Base-by-base conservation (phyloP, 2,888 invertebrate species). In the Strigamia maritima region DNA sequence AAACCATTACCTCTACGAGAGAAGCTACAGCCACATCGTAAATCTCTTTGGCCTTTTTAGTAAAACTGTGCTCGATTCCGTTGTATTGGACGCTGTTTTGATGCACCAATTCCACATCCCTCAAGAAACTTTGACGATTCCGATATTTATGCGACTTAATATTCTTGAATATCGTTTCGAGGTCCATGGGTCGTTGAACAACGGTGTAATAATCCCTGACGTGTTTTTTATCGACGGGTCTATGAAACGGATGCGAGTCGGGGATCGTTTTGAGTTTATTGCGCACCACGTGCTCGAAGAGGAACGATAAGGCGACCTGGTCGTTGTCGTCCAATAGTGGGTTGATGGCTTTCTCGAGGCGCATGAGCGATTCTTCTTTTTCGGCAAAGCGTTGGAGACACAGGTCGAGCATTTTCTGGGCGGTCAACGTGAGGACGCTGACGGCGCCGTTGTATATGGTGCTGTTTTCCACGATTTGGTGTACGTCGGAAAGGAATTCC, bases 331-430 rank as follows among this genome's bases (percentile, higher is more conserved):
- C 98, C 49, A 99, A 88, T 77, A 99, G 88, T 0, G 99, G 99
- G 88, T 99, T 99, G 83, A 99, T 99, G 31, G 95, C 95, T 86
- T 98, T 98, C 86, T 99, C 99, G 60, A 99, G 87, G 82, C 95
- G 90, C 93, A 98, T 98, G 78, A 99, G 87, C 84, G 94, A 92
- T 82, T 97, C 95, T 85, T 99, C 98, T 82, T 95, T 95, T 85
- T 97, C 97, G 0, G 92, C 92, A 54, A 98, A 88, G 82, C 94
- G 90, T 82, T 94, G 92, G 0, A 95, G 93, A 85, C 96, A 97
- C 79, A 92, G 90, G 82, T 93, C 92, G 81, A 97, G 85, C 94
- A 98, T 95, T 80, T 93, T 89, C 83, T 94, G 93, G 0, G 97
- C 95, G 0, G 94, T 94, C 14, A 92, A 88, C 0, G 97, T 97